Conservation (phyloP, 2,888 invertebrate genomes). For the Archips xylosteana region DNA sequence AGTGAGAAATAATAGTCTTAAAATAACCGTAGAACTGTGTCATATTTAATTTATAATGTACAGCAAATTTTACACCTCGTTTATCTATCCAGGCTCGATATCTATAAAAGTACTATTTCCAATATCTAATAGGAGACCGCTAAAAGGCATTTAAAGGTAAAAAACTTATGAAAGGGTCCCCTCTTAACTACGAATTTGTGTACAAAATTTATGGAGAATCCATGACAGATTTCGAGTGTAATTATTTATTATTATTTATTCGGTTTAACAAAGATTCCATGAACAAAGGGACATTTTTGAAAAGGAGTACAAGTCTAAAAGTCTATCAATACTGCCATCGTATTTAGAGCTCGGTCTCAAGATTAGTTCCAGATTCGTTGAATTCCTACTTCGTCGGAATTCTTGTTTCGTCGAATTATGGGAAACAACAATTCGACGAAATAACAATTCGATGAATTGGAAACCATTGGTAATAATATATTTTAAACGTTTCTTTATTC, state of each 20-base stretch:
- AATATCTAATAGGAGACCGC: not conserved
- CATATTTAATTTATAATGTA: not conserved
- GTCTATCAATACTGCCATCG: not conserved
- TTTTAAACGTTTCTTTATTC: not conserved
- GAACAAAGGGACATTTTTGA: not conserved
- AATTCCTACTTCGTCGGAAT: too few relatives aligned
- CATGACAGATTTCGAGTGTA: not conserved
- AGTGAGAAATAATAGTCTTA: not conserved
- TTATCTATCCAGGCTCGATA: not conserved
- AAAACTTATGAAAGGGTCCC: not conserved
- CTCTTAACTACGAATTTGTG: slow-evolving; percentile 2
- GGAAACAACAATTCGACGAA: too few relatives aligned
- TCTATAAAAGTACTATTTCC: not conserved
- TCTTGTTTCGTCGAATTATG: too few relatives aligned
- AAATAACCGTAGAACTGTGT: not conserved
- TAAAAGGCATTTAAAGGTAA: not conserved
- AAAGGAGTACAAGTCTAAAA: not conserved
- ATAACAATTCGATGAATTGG: too few relatives aligned
- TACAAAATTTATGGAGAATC: not conserved
- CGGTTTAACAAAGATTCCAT: not conserved
- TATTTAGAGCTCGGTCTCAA: not conserved
- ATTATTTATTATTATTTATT: not conserved
- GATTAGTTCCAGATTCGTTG: too few relatives aligned
- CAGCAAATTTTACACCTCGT: not conserved
- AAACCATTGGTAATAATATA: too few relatives aligned